Evolutionary conservation across 2,888 invertebrate species (phyloP), one percentile per base, ranked within the genome.

Genomic region (Drosophila borealis): DNA sequence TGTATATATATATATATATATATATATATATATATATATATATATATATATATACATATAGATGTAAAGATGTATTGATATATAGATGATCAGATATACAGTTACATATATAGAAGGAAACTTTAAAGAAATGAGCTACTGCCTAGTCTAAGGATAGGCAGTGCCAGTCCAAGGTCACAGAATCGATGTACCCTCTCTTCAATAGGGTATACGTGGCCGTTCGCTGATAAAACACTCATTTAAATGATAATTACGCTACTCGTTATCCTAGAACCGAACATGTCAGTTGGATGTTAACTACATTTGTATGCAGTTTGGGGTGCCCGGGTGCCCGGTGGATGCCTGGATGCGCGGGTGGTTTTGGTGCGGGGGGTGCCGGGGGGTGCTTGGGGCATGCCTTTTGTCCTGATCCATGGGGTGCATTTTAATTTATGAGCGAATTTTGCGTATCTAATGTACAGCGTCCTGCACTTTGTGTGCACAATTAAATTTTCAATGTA

Each of bases 401-500:
- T 51, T 62, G 70, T 34, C 50, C 55, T 74, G 42, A 64, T 64
- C 74, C 72, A 72, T 37, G 69, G 50, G 68, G 44, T 75, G 72
- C 70, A 70, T 85, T 79, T 76, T 80, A 85, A 83, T 86, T 82
- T 78, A 78, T 85, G 73, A 64, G 56, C 78, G 80, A 85, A 82
- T 78, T 80, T 82, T 73, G 74, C 80, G 78, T 77, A 74, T 77
- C 71, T 81, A 81, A 78, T 83, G 83, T 80, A 82, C 76, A 65
- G 61, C 66, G 68, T 50, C 53, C 64, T 68, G 69, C 64, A 68
- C 70, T 73, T 72, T 74, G 69, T 80, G 82, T 80, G 83, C 86
- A 71, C 83, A 77, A 83, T 83, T 86, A 83, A 86, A 83, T 86
- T 83, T 86, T 73, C 81, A 86, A 83, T 86, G 83, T 86, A 83